Evolutionary conservation across 2,888 invertebrate genomes (phyloP), one percentile per base, ranked within the genome.

Genomic region (Chrysina gloriosa): DNA sequence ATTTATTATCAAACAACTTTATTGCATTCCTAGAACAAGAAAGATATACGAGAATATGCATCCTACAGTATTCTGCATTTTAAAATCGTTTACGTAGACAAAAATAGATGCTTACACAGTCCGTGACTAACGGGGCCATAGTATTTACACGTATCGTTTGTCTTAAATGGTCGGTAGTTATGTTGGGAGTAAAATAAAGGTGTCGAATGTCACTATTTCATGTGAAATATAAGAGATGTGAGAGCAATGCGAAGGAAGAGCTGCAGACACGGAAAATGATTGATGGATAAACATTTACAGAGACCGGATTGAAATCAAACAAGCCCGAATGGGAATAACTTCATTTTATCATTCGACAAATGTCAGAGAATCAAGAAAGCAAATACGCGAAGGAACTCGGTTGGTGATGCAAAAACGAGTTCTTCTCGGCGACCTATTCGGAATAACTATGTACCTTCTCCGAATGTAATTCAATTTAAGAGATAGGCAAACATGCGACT

Each of bases 241-340:
- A 39, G 50, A 64, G 39, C 36, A 16, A 36, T 42, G 50, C 39
- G 31, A 61, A 27, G 14, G 58, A 21, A 50, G 52, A 27, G 25
- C 25, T 27, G 48, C 52, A 64, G 64, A 64, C 64, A 50, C 36
- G 54, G 61, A 34, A 45, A 58, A 63, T 72, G 73, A 73, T 73
- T 72, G 73, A 73, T 71, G 65, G 71, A 70, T 70, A 73, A 73
- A 73, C 70, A 73, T 73, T 73, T 73, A 69, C 70, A 65, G 66
- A 69, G 61, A 63, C 67, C 70, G 67, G 65, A 73, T 73, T 68
- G 70, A 71, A 71, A 54, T 54, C 63, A 68, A 68, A 68, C 68
- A 68, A 64, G 27, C 69, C 16, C 54, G 61, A 58, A 70, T 65
- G 67, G 70, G 69, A 66, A 69, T 69, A 69, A 70, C 67, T 70